Base-by-base conservation (phyloP, 1,140 invertebrate species). In the Drosophila erecta region DNA sequence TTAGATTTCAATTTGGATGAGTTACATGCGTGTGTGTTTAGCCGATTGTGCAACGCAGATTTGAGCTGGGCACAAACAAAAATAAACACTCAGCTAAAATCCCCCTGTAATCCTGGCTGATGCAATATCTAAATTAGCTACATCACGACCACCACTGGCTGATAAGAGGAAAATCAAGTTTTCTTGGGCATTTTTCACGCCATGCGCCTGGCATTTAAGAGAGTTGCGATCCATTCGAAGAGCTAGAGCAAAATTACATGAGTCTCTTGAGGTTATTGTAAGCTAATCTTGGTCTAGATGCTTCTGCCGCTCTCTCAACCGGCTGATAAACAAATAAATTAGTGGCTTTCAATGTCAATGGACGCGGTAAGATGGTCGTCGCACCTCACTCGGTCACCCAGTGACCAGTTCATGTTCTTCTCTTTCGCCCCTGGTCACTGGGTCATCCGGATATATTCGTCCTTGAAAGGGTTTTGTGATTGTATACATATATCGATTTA, bases 251-350 rank as follows among this genome's bases (percentile, higher is more conserved):
- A 12, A 14, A 27, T 71, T 71, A 71, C 67, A 70, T n/a, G 24
- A 24, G 50, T 56, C 66, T 47, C 35, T 57, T 22, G 17, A 22
- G 14, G 14, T n/a, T 38, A 37, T 53, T 37, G 17, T 35, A 37
- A 22, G 30, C 43, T 30, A 7, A 7, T 30, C 24, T 24, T 4
- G 24, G 4, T 24, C 24, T 64, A 47, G 15, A 17, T 8, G 61
- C 12, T 22, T 38, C 61, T 55, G 49, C 11, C 15, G 12, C 22
- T 10, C 20, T 38, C 30, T 51, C 10, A 56, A 57, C 51, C 49
- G 65, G 41, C 24, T 70, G 67, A 71, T 71, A 71, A 71, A 71
- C 67, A 70, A 70, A 71, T 71, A 71, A 71, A 71, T 71, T 70
- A 70, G 43, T 66, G 64, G 20, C 53, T 33, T 70, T 71, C 67